Evolutionary conservation across 2,113 vertebrate species (phyloP), one percentile per base, ranked within the genome.

Genomic region (Tiliqua scincoides): DNA sequence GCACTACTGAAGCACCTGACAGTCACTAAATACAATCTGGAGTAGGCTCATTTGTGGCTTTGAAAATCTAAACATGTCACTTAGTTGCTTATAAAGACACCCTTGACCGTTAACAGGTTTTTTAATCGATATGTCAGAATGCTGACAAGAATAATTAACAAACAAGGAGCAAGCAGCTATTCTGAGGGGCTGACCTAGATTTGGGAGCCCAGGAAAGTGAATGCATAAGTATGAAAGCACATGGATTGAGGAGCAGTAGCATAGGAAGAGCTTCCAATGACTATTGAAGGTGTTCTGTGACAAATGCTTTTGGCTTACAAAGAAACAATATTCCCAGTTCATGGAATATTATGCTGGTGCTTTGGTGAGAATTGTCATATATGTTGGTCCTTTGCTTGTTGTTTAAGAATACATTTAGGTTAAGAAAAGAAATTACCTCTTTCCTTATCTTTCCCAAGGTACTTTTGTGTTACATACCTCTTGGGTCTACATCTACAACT

Each of bases 401-500:
- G 54, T 57, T 85, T 93, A 88, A 92, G 92, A 88, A 91, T 89
- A 25, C 72, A 2, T 1, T 43, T 37, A 72, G 62, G 9, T 67
- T 67, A 67, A 8, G 63, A 11, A 67, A 30, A 67, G 3, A 67
- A 67, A 30, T 14, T 71, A 7, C 25, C 89, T 91, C 85, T 88
- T 12, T 88, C 91, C 85, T 88, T 90, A 43, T 89, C 90, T 93
- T 87, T 90, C n/a, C 0, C 0, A 84, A 91, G 89, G 75, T 91
- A 80, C 84, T 88, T 35, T 2, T 25, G 48, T n/a, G n/a, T n/a
- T n/a, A 48, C 43, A 4, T 8, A 48, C 43, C 43, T 8, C 43
- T 48, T 48, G 43, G 8, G 8, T 8, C 43, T 48, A n/a, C 43
- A 48, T 48, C 4, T 48, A 48, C 43, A 48, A 48, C 8, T 48